Evolutionary conservation across 2,888 invertebrate species (phyloP).

Genomic region (Reticulitermes lucifugus): DNA sequence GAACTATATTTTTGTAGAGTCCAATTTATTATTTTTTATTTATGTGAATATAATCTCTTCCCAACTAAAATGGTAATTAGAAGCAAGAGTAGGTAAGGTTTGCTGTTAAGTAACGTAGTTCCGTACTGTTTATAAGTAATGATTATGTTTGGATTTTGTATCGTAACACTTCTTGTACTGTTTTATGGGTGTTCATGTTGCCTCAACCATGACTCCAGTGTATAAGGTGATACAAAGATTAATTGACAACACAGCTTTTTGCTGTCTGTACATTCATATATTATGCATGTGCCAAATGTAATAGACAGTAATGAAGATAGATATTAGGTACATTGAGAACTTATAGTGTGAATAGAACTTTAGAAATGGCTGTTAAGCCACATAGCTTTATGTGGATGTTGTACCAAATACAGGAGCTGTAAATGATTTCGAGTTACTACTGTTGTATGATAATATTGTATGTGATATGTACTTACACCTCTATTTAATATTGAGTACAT

Average conservation of each 20-base stretch:
- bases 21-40: background rate
- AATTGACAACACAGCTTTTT: background rate
- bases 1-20: background rate
- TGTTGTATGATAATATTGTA: background rate
- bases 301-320: background rate
- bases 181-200: background rate
- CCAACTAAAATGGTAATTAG: background rate
- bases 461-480: background rate
- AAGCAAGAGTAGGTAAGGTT: background rate
- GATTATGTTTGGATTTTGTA: background rate
- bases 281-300: background rate
- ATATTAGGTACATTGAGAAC: background rate
- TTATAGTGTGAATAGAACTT: background rate
- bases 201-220: background rate
- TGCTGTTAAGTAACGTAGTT: background rate
- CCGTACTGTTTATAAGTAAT: background rate
- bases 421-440: background rate
- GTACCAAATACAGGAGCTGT: background rate
- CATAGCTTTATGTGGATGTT: background rate
- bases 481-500: slow-evolving; percentile 4
- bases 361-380: background rate
- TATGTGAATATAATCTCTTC: background rate
- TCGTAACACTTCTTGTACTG: background rate
- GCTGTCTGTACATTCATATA: background rate
- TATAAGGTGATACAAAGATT: background rate